Evolutionary conservation across 1,140 invertebrate species (phyloP), one percentile per base, ranked within the genome.

Genomic region (Tetranychus urticae): DNA sequence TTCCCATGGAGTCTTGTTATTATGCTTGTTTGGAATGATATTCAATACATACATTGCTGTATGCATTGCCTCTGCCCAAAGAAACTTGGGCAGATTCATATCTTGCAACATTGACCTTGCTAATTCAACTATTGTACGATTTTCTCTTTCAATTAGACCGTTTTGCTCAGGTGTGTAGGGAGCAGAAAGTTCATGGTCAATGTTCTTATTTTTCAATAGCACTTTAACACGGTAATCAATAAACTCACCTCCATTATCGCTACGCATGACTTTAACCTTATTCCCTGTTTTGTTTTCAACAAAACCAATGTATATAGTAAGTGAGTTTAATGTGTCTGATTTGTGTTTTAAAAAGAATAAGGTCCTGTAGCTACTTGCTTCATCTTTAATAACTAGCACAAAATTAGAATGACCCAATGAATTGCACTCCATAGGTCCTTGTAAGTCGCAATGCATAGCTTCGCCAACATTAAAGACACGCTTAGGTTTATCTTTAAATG

Each of bases 331-430:
- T 1, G 70, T 69, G 48, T 76, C 68, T 61, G 66, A 61, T 66
- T 75, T 76, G 7, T 58, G 47, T 65, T 70, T 70, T 2, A 75
- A 33, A 62, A 75, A 73, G 55, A 73, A 71, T 1, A 72, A 64
- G 3, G 23, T 63, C 13, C 68, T 64, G 56, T 66, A 73, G n/a
- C 69, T 65, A 14, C 71, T 71, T 61, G 64, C 69, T 56, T 76
- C 71, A 65, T 76, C 74, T 52, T 73, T 76, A 5, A 75, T 66
- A 5, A 66, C 23, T 6, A 73, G 50, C 56, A 72, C 72, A 61
- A 71, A 75, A 55, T 65, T 64, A 0, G 66, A 12, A 1, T 70
- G 68, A n/a, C 67, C 66, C 14, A 71, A 31, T 1, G 72, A 75
- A 7, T 56, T 55, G 12, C 58, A 62, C 37, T 71, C 62, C 67